Evolutionary conservation across 2,888 invertebrate species (phyloP).

Genomic region (Caenorhabditis panamensis): DNA sequence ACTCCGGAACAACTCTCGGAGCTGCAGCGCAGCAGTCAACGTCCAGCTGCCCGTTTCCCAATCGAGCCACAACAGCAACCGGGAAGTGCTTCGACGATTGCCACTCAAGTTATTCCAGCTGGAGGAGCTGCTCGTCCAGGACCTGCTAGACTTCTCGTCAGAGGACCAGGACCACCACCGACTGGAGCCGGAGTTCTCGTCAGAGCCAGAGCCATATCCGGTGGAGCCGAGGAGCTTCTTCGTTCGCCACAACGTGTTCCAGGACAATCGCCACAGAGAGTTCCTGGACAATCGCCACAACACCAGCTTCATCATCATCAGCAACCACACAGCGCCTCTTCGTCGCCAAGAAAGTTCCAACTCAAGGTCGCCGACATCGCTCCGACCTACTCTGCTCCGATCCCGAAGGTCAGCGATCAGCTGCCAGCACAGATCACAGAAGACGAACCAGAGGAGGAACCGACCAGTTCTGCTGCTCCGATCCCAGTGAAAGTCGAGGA

Average conservation of each 20-base stretch:
- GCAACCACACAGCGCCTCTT: background rate
- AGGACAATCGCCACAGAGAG: background rate
- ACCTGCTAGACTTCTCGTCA: background rate
- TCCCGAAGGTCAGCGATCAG: conserved; percentile 30
- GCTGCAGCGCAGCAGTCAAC: conserved; percentile 11
- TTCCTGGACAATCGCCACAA: background rate
- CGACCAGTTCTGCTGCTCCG: conserved; percentile 7
- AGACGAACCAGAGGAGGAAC: conserved; percentile 30
- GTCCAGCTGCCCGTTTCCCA: conserved; percentile 14
- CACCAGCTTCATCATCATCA: background rate
- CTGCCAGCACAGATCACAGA: conserved; percentile 50
- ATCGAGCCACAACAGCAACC: background rate
- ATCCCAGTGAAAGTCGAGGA: background rate
- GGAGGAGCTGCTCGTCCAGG: background rate
- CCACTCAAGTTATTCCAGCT: no score
- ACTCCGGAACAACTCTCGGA: conserved; percentile 38
- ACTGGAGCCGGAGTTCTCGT: conserved; percentile 1
- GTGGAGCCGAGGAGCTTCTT: conserved; percentile 16
- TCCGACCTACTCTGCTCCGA: conserved; percentile 21
- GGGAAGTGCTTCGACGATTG: no score
- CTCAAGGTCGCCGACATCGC: conserved; percentile 8
- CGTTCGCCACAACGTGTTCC: conserved; percentile 19
- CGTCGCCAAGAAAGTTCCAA: conserved; percentile 30
- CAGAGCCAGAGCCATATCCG: conserved; percentile 4
- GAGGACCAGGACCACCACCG: background rate